Percentiles rank a stretch among this genome's conserved stretches.
Conservation (phyloP, 2,797 vertebrate species). For the Artibeus lituratus region DNA sequence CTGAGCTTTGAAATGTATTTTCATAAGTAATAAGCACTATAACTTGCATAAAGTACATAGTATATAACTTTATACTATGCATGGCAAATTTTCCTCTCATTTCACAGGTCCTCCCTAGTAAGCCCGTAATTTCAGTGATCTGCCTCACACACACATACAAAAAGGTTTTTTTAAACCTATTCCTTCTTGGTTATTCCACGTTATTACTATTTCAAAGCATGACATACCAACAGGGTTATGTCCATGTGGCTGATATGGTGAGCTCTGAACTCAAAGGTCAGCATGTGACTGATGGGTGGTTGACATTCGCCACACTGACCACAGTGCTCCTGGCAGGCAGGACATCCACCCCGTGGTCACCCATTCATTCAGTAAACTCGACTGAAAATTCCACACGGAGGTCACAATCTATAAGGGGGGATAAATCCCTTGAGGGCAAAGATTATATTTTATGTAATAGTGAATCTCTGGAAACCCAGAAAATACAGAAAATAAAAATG, state of each 20-base stretch:
- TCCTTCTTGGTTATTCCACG: not conserved
- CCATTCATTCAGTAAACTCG: not conserved
- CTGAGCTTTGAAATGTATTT: not conserved
- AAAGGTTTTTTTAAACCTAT: not conserved
- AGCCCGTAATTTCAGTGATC: not conserved
- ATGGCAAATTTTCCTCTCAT: not conserved
- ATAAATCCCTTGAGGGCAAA: not conserved
- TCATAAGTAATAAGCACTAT: not conserved
- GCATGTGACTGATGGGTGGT: not conserved
- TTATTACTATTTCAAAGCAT: not conserved
- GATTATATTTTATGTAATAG: not conserved
- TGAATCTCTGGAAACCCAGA: not conserved
- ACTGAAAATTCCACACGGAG: not conserved
- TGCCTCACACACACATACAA: not conserved
- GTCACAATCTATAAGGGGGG: not conserved
- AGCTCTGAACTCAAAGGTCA: not conserved
- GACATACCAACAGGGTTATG: not conserved
- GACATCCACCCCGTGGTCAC: not conserved
- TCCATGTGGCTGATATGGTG: not conserved
- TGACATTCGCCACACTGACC: not conserved
- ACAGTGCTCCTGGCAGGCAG: not conserved
- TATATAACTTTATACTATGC: not conserved
- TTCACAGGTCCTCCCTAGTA: not conserved
- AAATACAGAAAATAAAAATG: conserved; percentile 14
- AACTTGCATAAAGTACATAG: not conserved